Evolutionary conservation across 2,888 invertebrate species (phyloP).

Genomic region (Macrophya alboannulata): DNA sequence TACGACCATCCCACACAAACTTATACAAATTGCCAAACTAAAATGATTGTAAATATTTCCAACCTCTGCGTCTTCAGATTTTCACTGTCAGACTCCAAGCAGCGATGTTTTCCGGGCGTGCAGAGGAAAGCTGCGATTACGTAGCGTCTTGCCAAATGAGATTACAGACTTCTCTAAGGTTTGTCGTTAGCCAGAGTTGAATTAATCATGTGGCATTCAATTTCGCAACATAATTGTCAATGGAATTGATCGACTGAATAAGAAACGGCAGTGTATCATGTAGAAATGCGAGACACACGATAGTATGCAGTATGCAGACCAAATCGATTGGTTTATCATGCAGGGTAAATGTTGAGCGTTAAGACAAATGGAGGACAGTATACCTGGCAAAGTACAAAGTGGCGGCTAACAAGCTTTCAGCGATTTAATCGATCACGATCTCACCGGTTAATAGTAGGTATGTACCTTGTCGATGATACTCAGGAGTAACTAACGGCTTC

Average conservation of each 20-base stretch:
- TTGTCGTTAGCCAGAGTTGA: neutral
- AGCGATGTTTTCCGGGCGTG: neutral
- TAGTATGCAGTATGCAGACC: neutral
- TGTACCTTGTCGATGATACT: conserved; percentile 15
- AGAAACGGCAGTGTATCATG: neutral
- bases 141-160: conserved; percentile 26
- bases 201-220: neutral
- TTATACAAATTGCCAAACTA: neutral
- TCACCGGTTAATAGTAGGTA: neutral
- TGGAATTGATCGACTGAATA: neutral
- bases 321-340: conserved; percentile 2
- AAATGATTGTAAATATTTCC: neutral
- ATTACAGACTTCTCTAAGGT: neutral
- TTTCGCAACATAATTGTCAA: conserved; percentile 13
- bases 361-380: neutral
- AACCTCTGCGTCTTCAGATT: neutral
- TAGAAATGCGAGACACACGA: neutral
- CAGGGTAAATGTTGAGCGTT: neutral
- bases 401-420: neutral
- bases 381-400: conserved; percentile 19
- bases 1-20: neutral
- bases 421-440: conserved; percentile 3
- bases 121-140: conserved; percentile 30
- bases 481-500: neutral
- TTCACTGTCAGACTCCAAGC: neutral